Percentiles rank a stretch among this genome's conserved stretches.
Conservation (phyloP, 2,888 invertebrate species). For the Iselma pallidipennis region DNA sequence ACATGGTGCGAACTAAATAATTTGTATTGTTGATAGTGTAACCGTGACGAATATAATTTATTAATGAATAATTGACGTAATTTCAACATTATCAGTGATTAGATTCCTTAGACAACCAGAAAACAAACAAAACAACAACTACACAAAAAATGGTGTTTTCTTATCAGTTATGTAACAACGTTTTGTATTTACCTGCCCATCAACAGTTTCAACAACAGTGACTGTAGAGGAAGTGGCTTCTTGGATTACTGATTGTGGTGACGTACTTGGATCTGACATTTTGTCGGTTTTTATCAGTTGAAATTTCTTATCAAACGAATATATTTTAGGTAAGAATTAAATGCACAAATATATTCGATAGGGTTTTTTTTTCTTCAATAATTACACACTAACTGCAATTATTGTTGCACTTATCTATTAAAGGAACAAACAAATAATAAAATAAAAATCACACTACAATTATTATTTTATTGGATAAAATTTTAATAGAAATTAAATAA, state of each 20-base stretch:
- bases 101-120: too few species aligned
- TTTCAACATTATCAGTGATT: slow-evolving; percentile 25
- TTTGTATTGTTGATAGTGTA: slow-evolving; percentile 7
- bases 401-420: neutral
- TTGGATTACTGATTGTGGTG: slow-evolving; percentile 36
- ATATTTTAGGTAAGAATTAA: neutral
- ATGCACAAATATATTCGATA: neutral
- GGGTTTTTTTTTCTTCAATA: too few species aligned
- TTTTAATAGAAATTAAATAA: too few species aligned
- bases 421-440: neutral
- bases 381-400: neutral
- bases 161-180: slow-evolving; percentile 33
- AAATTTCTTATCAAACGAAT: neutral
- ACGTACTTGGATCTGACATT: slow-evolving; percentile 38
- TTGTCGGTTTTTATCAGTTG: slow-evolving; percentile 8
- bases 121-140: too few species aligned
- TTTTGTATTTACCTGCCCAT: slow-evolving; percentile 47
- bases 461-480: too few species aligned
- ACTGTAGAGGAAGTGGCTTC: slow-evolving; percentile 45
- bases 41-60: neutral
- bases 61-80: slow-evolving; percentile 4
- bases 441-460: too few species aligned
- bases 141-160: neutral
- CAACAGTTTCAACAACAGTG: slow-evolving; percentile 43
- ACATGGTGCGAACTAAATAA: slow-evolving; percentile 15